A percentile compares a stretch with the other conserved stretches of the same genome.
Conservation (phyloP, 92 coral and sea anemone genomes). For the Pocillopora grandis region DNA sequence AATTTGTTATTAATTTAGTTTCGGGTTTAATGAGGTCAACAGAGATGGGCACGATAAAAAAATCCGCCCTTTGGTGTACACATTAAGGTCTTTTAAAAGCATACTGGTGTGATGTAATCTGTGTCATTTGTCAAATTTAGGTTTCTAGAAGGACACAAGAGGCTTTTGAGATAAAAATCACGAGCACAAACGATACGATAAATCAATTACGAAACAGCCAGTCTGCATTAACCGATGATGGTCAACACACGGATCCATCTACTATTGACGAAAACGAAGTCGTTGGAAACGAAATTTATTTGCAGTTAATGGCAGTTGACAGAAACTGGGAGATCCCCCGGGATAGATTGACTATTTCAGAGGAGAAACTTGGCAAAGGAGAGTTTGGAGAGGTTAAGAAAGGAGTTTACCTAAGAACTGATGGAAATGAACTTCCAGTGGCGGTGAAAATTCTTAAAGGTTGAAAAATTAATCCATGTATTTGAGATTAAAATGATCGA, state of each 20-base stretch:
- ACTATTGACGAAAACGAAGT: background rate
- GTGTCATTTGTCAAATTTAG: background rate
- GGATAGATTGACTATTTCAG: conserved; percentile 53
- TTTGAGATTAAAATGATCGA: background rate
- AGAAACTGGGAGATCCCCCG: conserved; percentile 88
- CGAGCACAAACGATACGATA: background rate
- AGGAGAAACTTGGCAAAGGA: conserved; percentile 74
- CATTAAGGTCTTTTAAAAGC: too few relatives aligned
- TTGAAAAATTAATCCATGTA: background rate
- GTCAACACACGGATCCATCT: background rate
- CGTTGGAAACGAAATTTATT: conserved; percentile 14
- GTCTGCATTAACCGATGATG: background rate
- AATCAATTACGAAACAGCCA: conserved; percentile 12
- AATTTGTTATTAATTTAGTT: too few relatives aligned
- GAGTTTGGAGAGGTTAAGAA: conserved; percentile 81
- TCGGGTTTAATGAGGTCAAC: too few relatives aligned
- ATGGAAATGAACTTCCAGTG: conserved; percentile 63
- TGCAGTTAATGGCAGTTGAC: conserved; percentile 24
- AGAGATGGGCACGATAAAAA: too few relatives aligned
- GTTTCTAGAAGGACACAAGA: background rate
- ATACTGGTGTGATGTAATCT: too few relatives aligned
- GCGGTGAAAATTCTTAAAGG: conserved; percentile 83
- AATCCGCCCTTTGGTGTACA: too few relatives aligned
- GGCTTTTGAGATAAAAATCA: conserved; percentile 9
- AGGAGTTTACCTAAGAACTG: conserved; percentile 64